These are phyloP conservation scores for Miltochrista miniata DNA, from an alignment of 2,888 invertebrate species.

Conservation along the genomic window DNA sequence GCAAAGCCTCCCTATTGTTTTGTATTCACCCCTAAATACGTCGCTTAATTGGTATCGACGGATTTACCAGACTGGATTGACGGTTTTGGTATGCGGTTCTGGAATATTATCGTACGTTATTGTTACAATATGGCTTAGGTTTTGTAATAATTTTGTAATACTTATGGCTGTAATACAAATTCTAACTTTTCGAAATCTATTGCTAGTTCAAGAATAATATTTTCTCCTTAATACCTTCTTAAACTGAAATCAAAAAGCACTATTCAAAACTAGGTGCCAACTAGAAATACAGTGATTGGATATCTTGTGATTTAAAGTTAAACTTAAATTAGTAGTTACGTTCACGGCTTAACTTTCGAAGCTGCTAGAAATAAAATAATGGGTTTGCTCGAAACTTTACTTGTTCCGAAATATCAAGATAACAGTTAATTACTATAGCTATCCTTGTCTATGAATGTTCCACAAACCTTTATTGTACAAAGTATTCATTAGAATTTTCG, in stretches of 20 bases:
- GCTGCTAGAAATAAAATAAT: constrained; percentile 10
- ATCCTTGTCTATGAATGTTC: no score
- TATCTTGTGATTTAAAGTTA: constrained; percentile 8
- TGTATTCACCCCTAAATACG: constrained; percentile 32
- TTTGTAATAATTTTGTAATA: no score
- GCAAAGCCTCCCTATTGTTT: constrained; percentile 21
- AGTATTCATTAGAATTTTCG: no score
- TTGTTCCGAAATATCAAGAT: constrained; percentile 4
- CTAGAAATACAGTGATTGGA: constrained; percentile 3
- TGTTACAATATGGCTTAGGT: no score
- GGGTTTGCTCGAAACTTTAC: neutral
- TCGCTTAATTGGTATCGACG: constrained; percentile 36
- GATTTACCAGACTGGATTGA: constrained; percentile 12
- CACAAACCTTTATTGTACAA: no score
- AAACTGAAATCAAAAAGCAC: no score
- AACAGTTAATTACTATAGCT: constrained; percentile 1
- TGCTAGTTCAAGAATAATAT: no score
- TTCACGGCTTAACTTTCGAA: constrained; percentile 6
- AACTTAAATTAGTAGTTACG: constrained; percentile 11
- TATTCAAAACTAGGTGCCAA: neutral
- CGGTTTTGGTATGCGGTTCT: neutral
- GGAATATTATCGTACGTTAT: no score
- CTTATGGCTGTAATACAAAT: no score
- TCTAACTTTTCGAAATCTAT: no score
- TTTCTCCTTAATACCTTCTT: no score